A percentile compares a stretch with the other conserved stretches of the same genome.
phyloP scores from a whole-genome alignment of 2,888 invertebrate genomes.

The Patella ulyssiponensis region DNA sequence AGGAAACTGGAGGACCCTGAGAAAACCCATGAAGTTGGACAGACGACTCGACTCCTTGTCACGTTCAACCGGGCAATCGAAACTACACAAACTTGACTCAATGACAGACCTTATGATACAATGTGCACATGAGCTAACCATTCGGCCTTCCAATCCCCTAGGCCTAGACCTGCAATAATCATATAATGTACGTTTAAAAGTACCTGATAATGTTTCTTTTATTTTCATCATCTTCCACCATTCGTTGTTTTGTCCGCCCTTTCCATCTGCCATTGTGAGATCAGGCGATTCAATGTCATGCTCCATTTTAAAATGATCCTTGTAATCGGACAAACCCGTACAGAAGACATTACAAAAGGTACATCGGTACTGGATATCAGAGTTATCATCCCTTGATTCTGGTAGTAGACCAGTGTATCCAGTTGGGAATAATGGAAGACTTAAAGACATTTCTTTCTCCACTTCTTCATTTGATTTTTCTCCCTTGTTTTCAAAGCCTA shows the following conservation, averaged over 20 bases:
- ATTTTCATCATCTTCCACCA: constrained; percentile 56
- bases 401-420: neutral
- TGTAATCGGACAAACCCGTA: constrained; percentile 45
- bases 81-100: too few species aligned
- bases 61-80: too few species aligned
- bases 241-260: constrained; percentile 39
- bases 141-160: too few species aligned
- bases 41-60: too few species aligned
- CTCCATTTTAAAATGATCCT: constrained; percentile 46
- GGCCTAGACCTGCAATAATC: too few species aligned
- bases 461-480: constrained; percentile 9
- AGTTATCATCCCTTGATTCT: constrained; percentile 8
- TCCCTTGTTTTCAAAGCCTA: neutral
- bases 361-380: constrained; percentile 41
- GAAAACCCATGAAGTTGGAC: too few species aligned
- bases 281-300: constrained; percentile 37
- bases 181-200: neutral
- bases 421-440: neutral
- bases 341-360: constrained; percentile 49
- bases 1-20: too few species aligned
- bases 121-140: too few species aligned
- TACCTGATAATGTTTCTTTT: constrained; percentile 54
- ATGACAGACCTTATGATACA: too few species aligned
- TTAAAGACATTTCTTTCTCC: constrained; percentile 11
- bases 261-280: constrained; percentile 12